phyloP scores from a whole-genome alignment of 2,888 invertebrate genomes.

The Ferdinandea cuprea region DNA sequence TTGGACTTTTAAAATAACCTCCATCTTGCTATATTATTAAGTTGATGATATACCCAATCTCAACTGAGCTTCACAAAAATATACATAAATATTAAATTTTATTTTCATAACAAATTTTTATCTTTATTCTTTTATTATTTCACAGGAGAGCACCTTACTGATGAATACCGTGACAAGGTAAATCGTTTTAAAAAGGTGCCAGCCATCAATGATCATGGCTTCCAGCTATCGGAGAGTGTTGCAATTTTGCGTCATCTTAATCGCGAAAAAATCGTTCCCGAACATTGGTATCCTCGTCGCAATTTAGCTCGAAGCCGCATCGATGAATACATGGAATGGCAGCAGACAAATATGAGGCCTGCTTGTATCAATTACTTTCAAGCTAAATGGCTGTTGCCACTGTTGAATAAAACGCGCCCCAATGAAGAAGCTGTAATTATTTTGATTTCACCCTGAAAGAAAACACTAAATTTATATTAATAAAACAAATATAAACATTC shows the following conservation, averaged over 20 bases:
- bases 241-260: conserved; percentile 88
- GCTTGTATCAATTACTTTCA: conserved; percentile 86
- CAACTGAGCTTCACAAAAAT: too few species aligned
- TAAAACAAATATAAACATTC: neutral
- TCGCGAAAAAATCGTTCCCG: conserved; percentile 84
- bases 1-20: too few species aligned
- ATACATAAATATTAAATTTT: too few species aligned
- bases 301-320: conserved; percentile 85
- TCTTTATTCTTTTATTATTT: conserved; percentile 54
- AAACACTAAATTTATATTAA: neutral
- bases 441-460: conserved; percentile 7
- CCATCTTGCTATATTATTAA: too few species aligned
- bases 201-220: conserved; percentile 87
- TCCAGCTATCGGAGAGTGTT: conserved; percentile 87
- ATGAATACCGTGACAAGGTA: conserved; percentile 85
- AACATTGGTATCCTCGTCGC: conserved; percentile 88
- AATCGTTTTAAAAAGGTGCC: conserved; percentile 87
- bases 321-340: conserved; percentile 90
- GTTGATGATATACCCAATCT: too few species aligned
- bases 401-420: conserved; percentile 83
- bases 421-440: conserved; percentile 82
- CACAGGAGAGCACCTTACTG: conserved; percentile 86
- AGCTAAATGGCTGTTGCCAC: conserved; percentile 84
- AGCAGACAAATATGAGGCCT: conserved; percentile 86
- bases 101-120: neutral